Percentiles rank a stretch among this genome's conserved stretches.
Conservation (phyloP, 2,888 invertebrate species). For the Aphelenchoides bicaudatus region DNA sequence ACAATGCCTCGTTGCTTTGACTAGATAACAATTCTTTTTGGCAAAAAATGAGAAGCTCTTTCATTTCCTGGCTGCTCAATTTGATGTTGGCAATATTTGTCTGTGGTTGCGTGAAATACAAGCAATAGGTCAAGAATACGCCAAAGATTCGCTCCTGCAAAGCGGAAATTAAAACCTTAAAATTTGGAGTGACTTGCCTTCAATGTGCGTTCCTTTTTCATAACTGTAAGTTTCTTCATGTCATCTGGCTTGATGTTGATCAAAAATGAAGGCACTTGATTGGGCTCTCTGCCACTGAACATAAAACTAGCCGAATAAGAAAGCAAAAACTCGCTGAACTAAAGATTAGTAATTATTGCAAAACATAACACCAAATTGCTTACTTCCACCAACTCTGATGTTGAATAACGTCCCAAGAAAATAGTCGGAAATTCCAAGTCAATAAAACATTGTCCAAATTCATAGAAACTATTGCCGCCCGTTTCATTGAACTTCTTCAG, state of each 20-base stretch:
- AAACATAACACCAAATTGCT: neutral
- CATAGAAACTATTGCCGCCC: neutral
- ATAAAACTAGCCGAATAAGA: constrained; percentile 3
- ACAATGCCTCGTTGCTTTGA: constrained; percentile 15
- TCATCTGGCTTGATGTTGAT: neutral
- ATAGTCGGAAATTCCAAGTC: constrained; percentile 15
- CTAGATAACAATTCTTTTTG: neutral
- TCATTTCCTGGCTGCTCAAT: constrained; percentile 6
- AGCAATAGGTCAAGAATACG: constrained; percentile 3
- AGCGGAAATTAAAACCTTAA: neutral
- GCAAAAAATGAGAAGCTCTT: constrained; percentile 10
- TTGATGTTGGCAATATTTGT: constrained; percentile 7
- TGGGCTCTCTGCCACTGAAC: neutral
- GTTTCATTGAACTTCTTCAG: constrained; percentile 6
- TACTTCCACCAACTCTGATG: constrained; percentile 14
- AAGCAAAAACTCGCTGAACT: constrained; percentile 14
- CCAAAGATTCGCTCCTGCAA: constrained; percentile 19
- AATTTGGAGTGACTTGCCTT: neutral
- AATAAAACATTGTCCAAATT: constrained; percentile 7
- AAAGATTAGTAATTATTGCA: neutral
- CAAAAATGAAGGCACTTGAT: neutral
- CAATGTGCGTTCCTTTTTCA: neutral
- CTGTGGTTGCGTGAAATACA: constrained; percentile 18
- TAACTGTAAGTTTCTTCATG: neutral
- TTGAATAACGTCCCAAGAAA: constrained; percentile 7